Percentiles rank a stretch among this genome's conserved stretches.
phyloP scores from a whole-genome alignment of 92 coral and sea anemone species.

The Parazoanthus darwini region DNA sequence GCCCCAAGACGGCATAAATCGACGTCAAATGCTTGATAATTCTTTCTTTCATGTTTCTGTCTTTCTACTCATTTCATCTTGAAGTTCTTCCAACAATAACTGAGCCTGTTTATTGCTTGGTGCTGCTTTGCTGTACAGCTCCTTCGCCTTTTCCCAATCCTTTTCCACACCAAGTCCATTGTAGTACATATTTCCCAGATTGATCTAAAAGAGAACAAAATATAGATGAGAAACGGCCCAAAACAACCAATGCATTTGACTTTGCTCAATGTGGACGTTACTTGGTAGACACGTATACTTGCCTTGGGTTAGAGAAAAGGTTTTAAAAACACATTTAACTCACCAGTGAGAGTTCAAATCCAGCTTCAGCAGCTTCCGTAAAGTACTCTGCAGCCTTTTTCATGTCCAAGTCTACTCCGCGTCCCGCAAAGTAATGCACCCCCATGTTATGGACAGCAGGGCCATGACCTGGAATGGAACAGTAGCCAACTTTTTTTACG shows the following conservation, averaged over 20 bases:
- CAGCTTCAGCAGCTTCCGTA: constrained; percentile 76
- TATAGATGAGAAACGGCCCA: neutral
- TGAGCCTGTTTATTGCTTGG: constrained; percentile 79
- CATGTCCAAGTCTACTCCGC: constrained; percentile 85
- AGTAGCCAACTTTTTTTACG: neutral
- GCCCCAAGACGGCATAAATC: too few relatives aligned
- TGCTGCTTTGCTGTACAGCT: constrained; percentile 82
- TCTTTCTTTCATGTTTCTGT: constrained; percentile 25
- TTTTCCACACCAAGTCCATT: constrained; percentile 95
- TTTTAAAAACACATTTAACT: neutral
- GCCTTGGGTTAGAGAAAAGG: neutral
- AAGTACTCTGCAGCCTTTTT: constrained; percentile 89
- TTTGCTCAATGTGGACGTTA: neutral
- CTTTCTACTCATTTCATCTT: constrained; percentile 59
- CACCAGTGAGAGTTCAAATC: constrained; percentile 93
- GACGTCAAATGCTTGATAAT: neutral
- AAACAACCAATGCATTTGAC: too few relatives aligned
- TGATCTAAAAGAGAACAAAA: constrained; percentile 68
- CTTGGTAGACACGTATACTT: neutral
- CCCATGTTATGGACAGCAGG: constrained; percentile 90
- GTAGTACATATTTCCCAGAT: constrained; percentile 97
- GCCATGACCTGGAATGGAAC: constrained; percentile 65
- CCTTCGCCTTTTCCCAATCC: constrained; percentile 78
- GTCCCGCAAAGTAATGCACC: constrained; percentile 92
- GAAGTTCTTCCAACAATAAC: constrained; percentile 85